A percentile compares a stretch with the other conserved stretches of the same genome.
These are phyloP conservation scores for Daubentonia madagascariensis DNA, from an alignment of 2,113 vertebrate genomes.

Conservation along the genomic window DNA sequence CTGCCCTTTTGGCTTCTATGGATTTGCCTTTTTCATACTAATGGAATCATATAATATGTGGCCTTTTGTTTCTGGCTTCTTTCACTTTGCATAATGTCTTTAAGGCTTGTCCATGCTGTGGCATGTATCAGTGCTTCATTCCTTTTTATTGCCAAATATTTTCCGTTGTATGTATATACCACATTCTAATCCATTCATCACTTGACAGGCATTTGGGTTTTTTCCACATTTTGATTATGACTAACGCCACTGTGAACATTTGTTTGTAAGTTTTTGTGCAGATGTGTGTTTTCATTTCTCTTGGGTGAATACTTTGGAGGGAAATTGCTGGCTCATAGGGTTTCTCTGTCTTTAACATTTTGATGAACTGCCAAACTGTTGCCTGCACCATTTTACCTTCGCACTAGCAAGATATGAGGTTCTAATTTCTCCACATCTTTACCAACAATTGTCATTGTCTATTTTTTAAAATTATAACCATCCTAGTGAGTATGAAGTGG, in stretches of 20 bases:
- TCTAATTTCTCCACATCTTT: neutral
- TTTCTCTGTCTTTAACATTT: constrained; percentile 16
- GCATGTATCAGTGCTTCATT: neutral
- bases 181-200: neutral
- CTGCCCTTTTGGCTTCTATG: neutral
- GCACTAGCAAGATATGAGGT: neutral
- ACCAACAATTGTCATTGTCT: neutral
- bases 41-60: neutral
- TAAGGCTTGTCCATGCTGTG: neutral
- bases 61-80: neutral
- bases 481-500: neutral
- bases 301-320: neutral
- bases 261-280: neutral
- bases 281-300: neutral
- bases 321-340: neutral
- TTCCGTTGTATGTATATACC: neutral
- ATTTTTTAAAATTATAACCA: neutral
- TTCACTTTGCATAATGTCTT: neutral
- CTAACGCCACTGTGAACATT: neutral
- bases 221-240: neutral
- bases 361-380: neutral
- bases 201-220: neutral
- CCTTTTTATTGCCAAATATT: neutral
- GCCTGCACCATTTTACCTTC: neutral
- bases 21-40: neutral